Base-by-base conservation (phyloP, 2,113 vertebrate species). In the Albula goreensis region DNA sequence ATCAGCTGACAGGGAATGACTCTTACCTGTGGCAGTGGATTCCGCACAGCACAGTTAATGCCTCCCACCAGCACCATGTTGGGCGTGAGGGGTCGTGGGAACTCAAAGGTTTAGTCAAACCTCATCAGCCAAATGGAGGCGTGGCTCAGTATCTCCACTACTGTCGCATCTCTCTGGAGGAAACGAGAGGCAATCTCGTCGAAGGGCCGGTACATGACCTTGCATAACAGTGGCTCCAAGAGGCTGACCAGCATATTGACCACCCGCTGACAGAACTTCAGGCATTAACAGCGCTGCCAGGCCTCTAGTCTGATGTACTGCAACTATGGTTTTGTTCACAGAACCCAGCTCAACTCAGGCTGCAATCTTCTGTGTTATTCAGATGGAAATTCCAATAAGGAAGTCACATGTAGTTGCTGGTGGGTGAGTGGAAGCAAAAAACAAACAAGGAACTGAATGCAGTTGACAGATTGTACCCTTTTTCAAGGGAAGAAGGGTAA, bases 31-130 rank as follows among this genome's bases (percentile, higher is more conserved):
- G 93, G 88, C 22, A 96, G 90, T 50, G 92, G 89, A 11, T 87
- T 90, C 78, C 86, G 94, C 25, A 94, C n/a, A 0, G 93, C 84
- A 63, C 95, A 96, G 89, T 95, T 95, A 57, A 93, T 93, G 8
- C 97, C 98, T 48, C 96, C 97, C 0, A 97, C 81, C 22, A 96
- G 93, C 22, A 97, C 83, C 86, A 96, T 91, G 84, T 97, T 98
- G 49, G 97, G 98, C 96, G 97, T 97, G 50, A 97, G 86, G 0
- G 97, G 97, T 17, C 95, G 94, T 4, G 96, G 96, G 0, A 93
- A 93, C 53, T 98, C 97, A 0, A 98, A 87, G 0, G 93, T 95
- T 81, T 97, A 96, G 90, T 98, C 97, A 0, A 90, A 93, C 87
- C 97, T 96, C 81, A 97, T 70, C 77, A 98, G 87, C 96, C 96